Conservation (phyloP, 2,113 vertebrate genomes). For the Lichenostomus cassidix region DNA sequence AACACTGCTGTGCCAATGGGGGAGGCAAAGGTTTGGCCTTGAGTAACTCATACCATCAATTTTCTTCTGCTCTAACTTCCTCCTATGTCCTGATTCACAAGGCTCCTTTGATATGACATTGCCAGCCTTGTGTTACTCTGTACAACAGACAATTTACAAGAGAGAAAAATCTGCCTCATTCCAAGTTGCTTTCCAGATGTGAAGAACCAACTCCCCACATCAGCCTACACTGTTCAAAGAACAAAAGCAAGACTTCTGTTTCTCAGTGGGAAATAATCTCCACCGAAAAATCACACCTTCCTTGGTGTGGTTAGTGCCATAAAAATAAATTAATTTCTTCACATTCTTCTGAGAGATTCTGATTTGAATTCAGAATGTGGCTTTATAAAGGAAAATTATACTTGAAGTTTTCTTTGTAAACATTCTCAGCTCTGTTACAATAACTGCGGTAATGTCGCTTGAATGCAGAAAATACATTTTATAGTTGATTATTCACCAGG, state of each 20-base stretch:
- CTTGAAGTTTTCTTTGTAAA: slow-evolving; percentile 9
- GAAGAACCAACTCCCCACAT: neutral
- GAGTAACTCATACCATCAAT: neutral
- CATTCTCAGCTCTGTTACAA: neutral
- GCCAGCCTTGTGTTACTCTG: neutral
- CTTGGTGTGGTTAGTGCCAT: neutral
- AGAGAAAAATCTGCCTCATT: neutral
- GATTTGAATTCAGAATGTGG: neutral
- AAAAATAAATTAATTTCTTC: neutral
- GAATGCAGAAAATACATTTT: neutral
- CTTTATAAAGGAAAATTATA: neutral
- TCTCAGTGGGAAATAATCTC: neutral
- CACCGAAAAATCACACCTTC: neutral
- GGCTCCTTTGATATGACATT: neutral
- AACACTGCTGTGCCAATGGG: neutral
- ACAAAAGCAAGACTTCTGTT: neutral
- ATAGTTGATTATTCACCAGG: slow-evolving; percentile 2
- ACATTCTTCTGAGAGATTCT: neutral
- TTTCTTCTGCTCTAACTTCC: neutral
- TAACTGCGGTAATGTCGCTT: neutral
- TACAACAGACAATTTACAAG: neutral
- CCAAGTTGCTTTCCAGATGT: neutral
- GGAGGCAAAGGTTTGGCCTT: neutral
- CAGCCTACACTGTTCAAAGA: neutral
- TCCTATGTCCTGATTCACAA: neutral